These are phyloP conservation scores for Acronicta psi DNA, from an alignment of 2,888 invertebrate genomes.

Conservation along the genomic window DNA sequence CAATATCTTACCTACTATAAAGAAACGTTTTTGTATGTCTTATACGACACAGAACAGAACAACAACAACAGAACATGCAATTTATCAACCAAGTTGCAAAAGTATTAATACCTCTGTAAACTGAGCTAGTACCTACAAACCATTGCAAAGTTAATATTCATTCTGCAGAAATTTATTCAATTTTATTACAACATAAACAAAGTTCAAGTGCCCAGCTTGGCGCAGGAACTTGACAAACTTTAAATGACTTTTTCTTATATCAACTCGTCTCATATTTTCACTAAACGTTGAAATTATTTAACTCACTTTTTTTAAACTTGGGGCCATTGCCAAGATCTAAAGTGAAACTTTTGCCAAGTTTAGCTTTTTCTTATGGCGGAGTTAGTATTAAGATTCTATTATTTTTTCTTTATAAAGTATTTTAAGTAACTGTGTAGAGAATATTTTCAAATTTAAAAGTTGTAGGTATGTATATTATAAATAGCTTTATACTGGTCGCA, in stretches of 20 bases:
- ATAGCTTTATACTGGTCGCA: too few species aligned
- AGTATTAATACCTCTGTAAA: not conserved
- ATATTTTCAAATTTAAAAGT: too few species aligned
- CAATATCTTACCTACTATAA: too few species aligned
- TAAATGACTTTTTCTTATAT: constrained; percentile 6
- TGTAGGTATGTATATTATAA: too few species aligned
- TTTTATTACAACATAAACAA: not conserved
- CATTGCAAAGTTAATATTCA: not conserved
- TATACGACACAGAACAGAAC: too few species aligned
- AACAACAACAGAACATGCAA: too few species aligned
- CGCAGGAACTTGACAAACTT: constrained; percentile 2
- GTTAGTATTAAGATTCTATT: constrained; percentile 1
- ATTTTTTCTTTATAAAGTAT: constrained; percentile 8
- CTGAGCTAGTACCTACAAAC: too few species aligned
- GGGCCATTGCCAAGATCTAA: constrained; percentile 18
- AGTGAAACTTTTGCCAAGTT: constrained; percentile 23
- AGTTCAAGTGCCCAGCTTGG: not conserved
- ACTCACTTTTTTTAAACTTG: constrained; percentile 26
- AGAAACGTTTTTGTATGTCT: too few species aligned
- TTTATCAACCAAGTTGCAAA: too few species aligned
- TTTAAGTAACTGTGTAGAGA: too few species aligned
- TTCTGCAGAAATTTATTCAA: not conserved
- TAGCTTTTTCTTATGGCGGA: constrained; percentile 9
- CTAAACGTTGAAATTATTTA: constrained; percentile 15
- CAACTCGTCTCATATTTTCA: constrained; percentile 16